These are phyloP conservation scores for Eristalis intricaria DNA, from an alignment of 2,888 invertebrate species.

Conservation along the genomic window DNA sequence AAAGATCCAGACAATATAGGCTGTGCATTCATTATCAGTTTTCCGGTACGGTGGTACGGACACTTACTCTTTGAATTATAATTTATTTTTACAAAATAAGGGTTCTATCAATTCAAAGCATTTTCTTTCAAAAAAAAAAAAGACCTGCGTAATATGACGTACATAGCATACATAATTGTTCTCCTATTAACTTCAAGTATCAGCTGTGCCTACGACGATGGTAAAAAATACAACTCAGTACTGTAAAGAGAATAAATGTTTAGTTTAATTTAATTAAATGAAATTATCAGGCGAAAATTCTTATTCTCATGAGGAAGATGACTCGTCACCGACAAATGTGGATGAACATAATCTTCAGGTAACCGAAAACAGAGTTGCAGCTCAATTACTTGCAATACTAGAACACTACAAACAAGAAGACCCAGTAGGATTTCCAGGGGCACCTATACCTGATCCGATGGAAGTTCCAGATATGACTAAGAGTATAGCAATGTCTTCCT, in stretches of 20 bases:
- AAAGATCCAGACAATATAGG: slow-evolving; percentile 37
- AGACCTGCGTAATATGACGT: not conserved
- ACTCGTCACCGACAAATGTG: slow-evolving; percentile 44
- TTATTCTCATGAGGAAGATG: slow-evolving; percentile 60
- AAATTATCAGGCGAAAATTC: slow-evolving; percentile 48
- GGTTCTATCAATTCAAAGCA: not conserved
- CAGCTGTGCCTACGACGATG: slow-evolving; percentile 35
- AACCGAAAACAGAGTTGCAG: slow-evolving; percentile 87
- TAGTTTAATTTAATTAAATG: slow-evolving; percentile 12
- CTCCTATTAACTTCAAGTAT: slow-evolving; percentile 24
- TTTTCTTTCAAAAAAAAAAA: not conserved
- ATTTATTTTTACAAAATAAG: not conserved
- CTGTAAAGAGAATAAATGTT: not conserved
- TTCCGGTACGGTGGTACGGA: slow-evolving; percentile 19
- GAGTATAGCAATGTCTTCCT: slow-evolving; percentile 86
- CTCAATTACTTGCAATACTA: slow-evolving; percentile 86
- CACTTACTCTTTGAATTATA: slow-evolving; percentile 7
- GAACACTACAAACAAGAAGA: slow-evolving; percentile 91
- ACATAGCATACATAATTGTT: not conserved
- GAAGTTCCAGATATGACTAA: slow-evolving; percentile 89
- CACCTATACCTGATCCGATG: slow-evolving; percentile 90
- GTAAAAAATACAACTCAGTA: slow-evolving; percentile 14
- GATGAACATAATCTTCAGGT: slow-evolving; percentile 78
- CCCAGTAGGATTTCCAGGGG: slow-evolving; percentile 90
- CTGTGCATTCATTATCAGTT: slow-evolving; percentile 58